phyloP scores from a whole-genome alignment of 1,140 invertebrate genomes.

The Neodiprion pinetum region DNA sequence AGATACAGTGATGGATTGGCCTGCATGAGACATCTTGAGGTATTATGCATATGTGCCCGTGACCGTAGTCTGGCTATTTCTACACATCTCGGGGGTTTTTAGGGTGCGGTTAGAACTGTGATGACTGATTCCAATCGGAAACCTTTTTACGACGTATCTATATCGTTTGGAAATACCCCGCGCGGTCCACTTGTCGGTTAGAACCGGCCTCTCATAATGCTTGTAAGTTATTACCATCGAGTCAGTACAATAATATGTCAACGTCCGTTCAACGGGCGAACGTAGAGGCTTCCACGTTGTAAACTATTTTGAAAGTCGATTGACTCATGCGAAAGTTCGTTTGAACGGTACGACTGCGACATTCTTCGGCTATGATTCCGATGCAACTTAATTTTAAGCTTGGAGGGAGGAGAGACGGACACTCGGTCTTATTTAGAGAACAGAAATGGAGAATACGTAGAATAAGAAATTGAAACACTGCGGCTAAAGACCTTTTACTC shows the following conservation, averaged over 20 bases:
- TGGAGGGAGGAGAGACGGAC: not conserved
- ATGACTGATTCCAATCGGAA: not conserved
- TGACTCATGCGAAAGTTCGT: not conserved
- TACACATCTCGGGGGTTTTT: not conserved
- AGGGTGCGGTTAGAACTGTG: not conserved
- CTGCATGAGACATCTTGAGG: slow-evolving; percentile 4
- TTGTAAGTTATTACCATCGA: not conserved
- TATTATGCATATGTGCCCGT: slow-evolving; percentile 13
- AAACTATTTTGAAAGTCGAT: not conserved
- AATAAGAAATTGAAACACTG: no score
- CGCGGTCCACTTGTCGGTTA: not conserved
- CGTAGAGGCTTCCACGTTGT: no score
- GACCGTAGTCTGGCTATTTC: not conserved
- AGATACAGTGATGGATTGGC: slow-evolving; percentile 42
- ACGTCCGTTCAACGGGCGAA: not conserved
- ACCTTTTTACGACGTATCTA: not conserved
- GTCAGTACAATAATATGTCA: slow-evolving; percentile 1
- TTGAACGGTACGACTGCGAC: not conserved
- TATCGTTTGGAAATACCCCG: not conserved
- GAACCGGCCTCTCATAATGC: not conserved
- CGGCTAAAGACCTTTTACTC: not conserved
- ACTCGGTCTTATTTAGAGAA: not conserved
- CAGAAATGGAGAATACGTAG: not conserved
- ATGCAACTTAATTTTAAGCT: not conserved
- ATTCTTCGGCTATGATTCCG: not conserved